Conservation (phyloP, 2,797 vertebrate genomes). For the Sebastes alutus region DNA sequence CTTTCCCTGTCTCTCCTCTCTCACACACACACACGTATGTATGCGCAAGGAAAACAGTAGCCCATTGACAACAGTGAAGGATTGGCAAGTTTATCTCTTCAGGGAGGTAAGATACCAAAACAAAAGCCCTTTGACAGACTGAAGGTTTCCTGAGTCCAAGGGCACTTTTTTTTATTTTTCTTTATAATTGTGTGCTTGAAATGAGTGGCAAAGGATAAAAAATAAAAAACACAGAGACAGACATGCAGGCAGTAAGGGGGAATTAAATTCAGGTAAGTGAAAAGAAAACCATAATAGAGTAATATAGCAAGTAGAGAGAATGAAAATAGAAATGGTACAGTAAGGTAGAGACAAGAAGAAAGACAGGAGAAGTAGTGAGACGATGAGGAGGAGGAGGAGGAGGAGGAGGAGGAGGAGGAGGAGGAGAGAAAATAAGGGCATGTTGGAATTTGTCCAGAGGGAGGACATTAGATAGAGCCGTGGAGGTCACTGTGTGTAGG, state of each 20-base stretch:
- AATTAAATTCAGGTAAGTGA: background rate
- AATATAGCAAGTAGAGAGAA: background rate
- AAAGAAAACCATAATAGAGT: background rate
- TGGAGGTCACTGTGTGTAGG: constrained; percentile 18
- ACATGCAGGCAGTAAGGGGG: background rate
- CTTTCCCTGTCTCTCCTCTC: background rate
- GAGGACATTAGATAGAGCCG: background rate
- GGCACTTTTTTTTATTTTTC: background rate
- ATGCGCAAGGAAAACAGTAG: constrained; percentile 1
- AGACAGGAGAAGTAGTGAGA: background rate
- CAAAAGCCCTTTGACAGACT: constrained; percentile 38
- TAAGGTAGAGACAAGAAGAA: background rate
- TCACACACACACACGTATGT: background rate
- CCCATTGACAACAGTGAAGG: constrained; percentile 24
- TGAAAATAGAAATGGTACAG: background rate
- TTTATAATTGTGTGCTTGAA: background rate
- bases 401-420: background rate
- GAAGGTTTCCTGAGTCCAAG: constrained; percentile 33
- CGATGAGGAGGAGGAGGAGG: background rate
- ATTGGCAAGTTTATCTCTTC: constrained; percentile 21
- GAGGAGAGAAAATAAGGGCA: constrained; percentile 1
- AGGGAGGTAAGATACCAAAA: constrained; percentile 31
- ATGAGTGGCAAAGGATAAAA: background rate
- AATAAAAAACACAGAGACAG: background rate
- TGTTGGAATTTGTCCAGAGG: constrained; percentile 31